These are phyloP conservation scores for Lepidiolamprologus cunningtoni DNA, from an alignment of 2,113 vertebrate genomes.

Conservation along the genomic window DNA sequence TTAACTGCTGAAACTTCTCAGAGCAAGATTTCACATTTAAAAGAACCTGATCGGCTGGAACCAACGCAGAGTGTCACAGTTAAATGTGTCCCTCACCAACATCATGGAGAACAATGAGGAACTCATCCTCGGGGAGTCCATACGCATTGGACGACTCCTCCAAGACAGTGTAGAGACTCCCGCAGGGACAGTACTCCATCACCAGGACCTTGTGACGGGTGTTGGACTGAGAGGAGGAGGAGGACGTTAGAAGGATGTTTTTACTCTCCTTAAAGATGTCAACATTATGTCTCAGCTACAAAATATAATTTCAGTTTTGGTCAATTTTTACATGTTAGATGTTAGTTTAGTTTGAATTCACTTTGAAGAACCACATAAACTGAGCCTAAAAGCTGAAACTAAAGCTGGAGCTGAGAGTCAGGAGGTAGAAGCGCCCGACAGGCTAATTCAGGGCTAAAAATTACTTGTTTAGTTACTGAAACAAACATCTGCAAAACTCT, in stretches of 20 bases:
- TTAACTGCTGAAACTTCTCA: not conserved
- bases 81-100: slow-evolving; percentile 78
- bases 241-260: not conserved
- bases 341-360: not conserved
- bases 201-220: slow-evolving; percentile 94
- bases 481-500: not conserved
- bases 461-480: not conserved
- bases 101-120: slow-evolving; percentile 93
- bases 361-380: not conserved
- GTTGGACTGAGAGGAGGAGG: slow-evolving; percentile 71
- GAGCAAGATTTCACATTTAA: not conserved
- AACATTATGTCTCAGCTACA: not conserved
- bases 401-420: not conserved
- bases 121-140: slow-evolving; percentile 93
- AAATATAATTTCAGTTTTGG: not conserved
- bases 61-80: not conserved
- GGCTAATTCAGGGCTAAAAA: not conserved
- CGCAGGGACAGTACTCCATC: slow-evolving; percentile 98
- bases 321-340: not conserved
- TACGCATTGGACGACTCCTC: slow-evolving; percentile 96
- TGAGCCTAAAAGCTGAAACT: not conserved
- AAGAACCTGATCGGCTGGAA: not conserved
- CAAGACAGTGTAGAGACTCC: slow-evolving; percentile 92
- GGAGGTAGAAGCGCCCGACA: not conserved
- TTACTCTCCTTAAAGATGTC: not conserved